Evolutionary conservation across 2,113 vertebrate genomes (phyloP).

Genomic region (Pipra filicauda): DNA sequence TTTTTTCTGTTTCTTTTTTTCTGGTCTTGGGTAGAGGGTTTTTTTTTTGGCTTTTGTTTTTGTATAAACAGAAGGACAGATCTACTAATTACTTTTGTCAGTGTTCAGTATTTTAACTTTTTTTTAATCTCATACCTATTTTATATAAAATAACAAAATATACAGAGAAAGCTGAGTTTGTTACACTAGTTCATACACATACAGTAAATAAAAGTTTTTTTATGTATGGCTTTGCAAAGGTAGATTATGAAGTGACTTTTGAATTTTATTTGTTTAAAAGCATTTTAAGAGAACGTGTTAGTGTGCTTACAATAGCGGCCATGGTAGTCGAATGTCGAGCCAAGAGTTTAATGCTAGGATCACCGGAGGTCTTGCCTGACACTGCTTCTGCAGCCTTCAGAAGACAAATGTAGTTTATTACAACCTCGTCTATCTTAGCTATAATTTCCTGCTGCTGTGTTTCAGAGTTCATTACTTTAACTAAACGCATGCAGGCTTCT

Average conservation of each 20-base stretch:
- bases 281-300: slow-evolving; percentile 92
- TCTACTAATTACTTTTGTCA: slow-evolving; percentile 66
- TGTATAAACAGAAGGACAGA: slow-evolving; percentile 68
- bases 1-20: slow-evolving; percentile 5
- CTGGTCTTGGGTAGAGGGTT: not conserved
- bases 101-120: slow-evolving; percentile 71
- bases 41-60: slow-evolving; percentile 51
- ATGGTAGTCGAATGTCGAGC: slow-evolving; percentile 88
- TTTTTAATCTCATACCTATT: slow-evolving; percentile 78
- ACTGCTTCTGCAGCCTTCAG: slow-evolving; percentile 86
- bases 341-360: slow-evolving; percentile 87
- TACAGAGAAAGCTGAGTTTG: slow-evolving; percentile 84
- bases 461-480: slow-evolving; percentile 85
- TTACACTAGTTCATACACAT: slow-evolving; percentile 89
- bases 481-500: slow-evolving; percentile 92
- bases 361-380: slow-evolving; percentile 78
- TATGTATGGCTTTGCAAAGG: slow-evolving; percentile 97
- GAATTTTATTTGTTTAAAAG: slow-evolving; percentile 87
- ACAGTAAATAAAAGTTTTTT: slow-evolving; percentile 79
- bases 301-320: slow-evolving; percentile 91
- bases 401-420: slow-evolving; percentile 90
- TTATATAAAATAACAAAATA: slow-evolving; percentile 96
- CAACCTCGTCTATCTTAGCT: slow-evolving; percentile 85
- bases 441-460: slow-evolving; percentile 83
- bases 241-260: slow-evolving; percentile 84